A percentile compares a stretch with the other conserved stretches of the same genome.
phyloP scores from a whole-genome alignment of 1,140 invertebrate genomes.

The Probaryconus sp. region DNA sequence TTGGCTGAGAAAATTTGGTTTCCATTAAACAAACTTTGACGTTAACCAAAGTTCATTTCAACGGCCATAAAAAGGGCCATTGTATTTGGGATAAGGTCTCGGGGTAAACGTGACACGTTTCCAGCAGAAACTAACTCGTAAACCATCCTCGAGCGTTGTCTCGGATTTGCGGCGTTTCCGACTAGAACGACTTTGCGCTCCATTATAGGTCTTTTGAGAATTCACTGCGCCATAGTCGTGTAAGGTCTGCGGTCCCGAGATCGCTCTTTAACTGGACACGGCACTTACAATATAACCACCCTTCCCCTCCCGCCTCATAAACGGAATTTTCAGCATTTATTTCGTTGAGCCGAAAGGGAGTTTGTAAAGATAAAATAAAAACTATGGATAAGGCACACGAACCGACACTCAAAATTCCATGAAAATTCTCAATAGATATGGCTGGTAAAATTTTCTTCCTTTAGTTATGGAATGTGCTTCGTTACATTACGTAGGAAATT shows the following conservation, averaged over 20 bases:
- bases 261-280: no score
- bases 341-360: not conserved
- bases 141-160: not conserved
- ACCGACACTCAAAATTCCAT: not conserved
- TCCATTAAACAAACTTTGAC: not conserved
- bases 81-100: not conserved
- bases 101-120: not conserved
- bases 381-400: no score
- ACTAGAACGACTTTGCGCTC: not conserved
- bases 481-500: no score
- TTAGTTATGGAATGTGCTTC: no score
- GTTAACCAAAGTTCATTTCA: not conserved
- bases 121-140: not conserved
- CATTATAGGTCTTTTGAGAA: constrained; percentile 1
- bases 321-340: constrained; percentile 37
- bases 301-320: constrained; percentile 9
- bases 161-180: not conserved
- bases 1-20: no score
- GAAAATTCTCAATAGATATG: not conserved
- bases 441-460: not conserved
- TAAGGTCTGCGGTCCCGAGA: no score
- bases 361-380: constrained; percentile 5
- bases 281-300: not conserved
- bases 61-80: not conserved
- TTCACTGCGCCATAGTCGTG: not conserved